Conservation (phyloP, 2,888 invertebrate genomes). For the Iphiclides podalirius region DNA sequence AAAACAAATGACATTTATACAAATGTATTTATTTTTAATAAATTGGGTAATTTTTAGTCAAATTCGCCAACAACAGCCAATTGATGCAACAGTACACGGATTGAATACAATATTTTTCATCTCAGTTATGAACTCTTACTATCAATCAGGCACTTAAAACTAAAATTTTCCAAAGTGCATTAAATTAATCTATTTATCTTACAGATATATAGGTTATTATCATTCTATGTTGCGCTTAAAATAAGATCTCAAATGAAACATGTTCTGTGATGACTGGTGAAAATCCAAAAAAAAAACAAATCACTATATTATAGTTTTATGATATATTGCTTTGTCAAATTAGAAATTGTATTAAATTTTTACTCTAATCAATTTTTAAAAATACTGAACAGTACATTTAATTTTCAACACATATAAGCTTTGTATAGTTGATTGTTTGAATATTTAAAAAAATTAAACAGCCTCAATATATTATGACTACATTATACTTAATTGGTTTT, state of each 20-base stretch:
- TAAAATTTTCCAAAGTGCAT: constrained; percentile 20
- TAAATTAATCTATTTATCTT: constrained; percentile 27
- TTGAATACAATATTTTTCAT: constrained; percentile 3
- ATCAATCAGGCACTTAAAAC: constrained; percentile 27
- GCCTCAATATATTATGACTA: constrained; percentile 45
- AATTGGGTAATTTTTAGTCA: constrained; percentile 55
- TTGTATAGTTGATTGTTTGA: too few relatives aligned
- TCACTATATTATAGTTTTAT: constrained; percentile 39
- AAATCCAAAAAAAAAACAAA: constrained; percentile 14
- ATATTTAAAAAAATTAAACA: constrained; percentile 34
- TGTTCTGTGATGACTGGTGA: constrained; percentile 35
- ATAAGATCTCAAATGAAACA: constrained; percentile 33
- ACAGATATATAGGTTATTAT: constrained; percentile 9
- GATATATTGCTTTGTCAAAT: constrained; percentile 34
- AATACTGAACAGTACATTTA: too few relatives aligned
- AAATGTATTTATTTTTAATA: constrained; percentile 60
- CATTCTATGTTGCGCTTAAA: constrained; percentile 33
- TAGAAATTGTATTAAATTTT: background rate
- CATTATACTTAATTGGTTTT: constrained; percentile 37
- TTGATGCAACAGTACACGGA: constrained; percentile 20
- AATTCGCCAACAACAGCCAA: constrained; percentile 37
- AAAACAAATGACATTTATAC: constrained; percentile 47
- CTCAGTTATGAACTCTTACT: constrained; percentile 13
- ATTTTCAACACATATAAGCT: too few relatives aligned
- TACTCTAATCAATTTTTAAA: background rate